A percentile compares a stretch with the other conserved stretches of the same genome.
Conservation (phyloP, 1,140 invertebrate genomes). For the Homalodisca vitripennis region DNA sequence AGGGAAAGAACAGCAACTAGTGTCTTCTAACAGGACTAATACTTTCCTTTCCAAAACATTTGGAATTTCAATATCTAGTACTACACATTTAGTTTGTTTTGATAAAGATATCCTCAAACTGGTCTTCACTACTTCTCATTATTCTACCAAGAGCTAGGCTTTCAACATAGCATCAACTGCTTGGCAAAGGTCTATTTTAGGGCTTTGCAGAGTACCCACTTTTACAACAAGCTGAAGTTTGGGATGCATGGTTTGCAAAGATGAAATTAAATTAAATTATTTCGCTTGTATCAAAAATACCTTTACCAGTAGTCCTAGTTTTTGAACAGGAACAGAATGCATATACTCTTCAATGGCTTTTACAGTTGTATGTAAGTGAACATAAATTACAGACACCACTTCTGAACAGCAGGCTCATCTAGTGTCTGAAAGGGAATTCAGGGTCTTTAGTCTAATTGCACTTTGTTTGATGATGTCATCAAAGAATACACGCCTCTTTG, state of each 20-base stretch:
- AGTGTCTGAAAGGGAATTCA: conserved; percentile 33
- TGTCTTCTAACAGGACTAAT: background rate
- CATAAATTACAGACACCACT: conserved; percentile 29
- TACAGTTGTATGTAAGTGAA: conserved; percentile 23
- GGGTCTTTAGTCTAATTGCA: conserved; percentile 27
- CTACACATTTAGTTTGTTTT: conserved; percentile 24
- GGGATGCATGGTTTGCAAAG: conserved; percentile 33
- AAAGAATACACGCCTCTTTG: conserved; percentile 35
- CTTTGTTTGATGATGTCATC: conserved; percentile 29
- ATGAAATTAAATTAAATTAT: conserved; percentile 35
- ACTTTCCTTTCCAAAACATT: background rate
- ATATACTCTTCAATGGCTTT: conserved; percentile 21
- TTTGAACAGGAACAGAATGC: conserved; percentile 19
- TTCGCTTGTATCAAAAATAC: conserved; percentile 34
- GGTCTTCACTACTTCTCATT: conserved; percentile 23
- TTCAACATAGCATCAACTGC: conserved; percentile 29
- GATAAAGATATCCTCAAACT: conserved; percentile 27
- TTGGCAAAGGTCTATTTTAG: conserved; percentile 33
- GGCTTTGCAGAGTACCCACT: conserved; percentile 33
- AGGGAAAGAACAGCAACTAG: background rate
- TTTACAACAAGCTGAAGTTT: conserved; percentile 36
- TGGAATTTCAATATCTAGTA: conserved; percentile 32
- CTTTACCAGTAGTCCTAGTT: conserved; percentile 27
- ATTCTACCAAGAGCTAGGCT: conserved; percentile 25
- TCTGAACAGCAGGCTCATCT: conserved; percentile 35